A percentile compares a stretch with the other conserved stretches of the same genome.
These are phyloP conservation scores for Dasypus novemcinctus DNA, from an alignment of 2,113 vertebrate genomes.

Conservation along the genomic window DNA sequence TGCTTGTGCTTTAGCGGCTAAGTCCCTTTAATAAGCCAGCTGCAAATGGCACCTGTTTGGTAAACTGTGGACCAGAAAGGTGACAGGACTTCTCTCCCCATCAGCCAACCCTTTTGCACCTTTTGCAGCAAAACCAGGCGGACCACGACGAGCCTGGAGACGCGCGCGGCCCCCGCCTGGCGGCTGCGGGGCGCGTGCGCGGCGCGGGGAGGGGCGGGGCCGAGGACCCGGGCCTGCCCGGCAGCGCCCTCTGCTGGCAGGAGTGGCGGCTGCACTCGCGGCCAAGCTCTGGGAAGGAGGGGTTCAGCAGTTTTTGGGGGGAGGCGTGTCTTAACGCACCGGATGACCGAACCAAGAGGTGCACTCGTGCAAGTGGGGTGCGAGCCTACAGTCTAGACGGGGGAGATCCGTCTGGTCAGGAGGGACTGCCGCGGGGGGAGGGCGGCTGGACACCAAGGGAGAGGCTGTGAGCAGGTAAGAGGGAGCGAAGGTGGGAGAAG, in stretches of 20 bases:
- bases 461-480: background rate
- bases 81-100: background rate
- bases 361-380: too few species aligned
- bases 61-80: background rate
- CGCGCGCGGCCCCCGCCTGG: background rate
- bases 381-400: background rate
- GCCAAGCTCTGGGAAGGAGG: background rate
- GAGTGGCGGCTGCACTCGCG: rapidly evolving
- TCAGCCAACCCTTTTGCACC: background rate
- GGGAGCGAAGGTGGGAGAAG: background rate
- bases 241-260: conserved; percentile 52
- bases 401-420: background rate
- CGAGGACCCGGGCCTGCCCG: background rate
- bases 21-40: background rate
- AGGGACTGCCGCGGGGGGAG: background rate
- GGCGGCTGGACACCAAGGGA: background rate
- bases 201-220: background rate
- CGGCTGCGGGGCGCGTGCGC: rapidly evolving
- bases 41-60: background rate
- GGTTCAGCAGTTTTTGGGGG: rapidly evolving
- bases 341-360: background rate
- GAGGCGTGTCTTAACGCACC: rapidly evolving
- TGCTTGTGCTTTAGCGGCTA: background rate
- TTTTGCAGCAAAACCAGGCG: background rate
- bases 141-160: background rate